Conservation (phyloP, 2,113 vertebrate genomes). For the Herpailurus yagouaroundi region DNA sequence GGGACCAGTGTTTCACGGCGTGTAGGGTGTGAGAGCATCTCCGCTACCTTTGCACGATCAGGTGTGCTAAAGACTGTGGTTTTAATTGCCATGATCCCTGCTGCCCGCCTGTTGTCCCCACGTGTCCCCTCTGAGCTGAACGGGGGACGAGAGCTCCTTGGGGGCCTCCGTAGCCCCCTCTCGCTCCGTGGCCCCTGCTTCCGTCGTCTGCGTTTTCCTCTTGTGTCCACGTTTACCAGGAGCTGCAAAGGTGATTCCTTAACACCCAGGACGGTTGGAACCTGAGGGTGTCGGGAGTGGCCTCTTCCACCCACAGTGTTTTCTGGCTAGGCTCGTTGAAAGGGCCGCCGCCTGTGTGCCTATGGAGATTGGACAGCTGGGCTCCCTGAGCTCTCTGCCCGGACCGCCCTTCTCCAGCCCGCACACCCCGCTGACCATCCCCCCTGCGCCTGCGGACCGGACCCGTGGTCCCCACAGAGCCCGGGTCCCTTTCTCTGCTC, state of each 20-base stretch:
- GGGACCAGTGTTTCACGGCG: not conserved
- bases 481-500: not conserved
- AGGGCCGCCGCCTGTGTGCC: not conserved
- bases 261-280: not conserved
- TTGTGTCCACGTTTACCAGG: not conserved
- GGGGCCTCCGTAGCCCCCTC: not conserved
- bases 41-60: not conserved
- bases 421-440: not conserved
- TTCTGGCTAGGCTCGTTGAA: conserved; percentile 38
- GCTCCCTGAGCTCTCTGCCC: not conserved
- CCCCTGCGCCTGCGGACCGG: not conserved
- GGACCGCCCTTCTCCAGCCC: not conserved
- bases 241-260: not conserved
- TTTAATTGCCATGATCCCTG: not conserved
- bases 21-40: not conserved
- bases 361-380: not conserved
- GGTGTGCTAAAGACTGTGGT: not conserved
- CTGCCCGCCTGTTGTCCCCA: not conserved
- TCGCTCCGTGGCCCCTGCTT: not conserved
- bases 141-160: not conserved
- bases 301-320: not conserved
- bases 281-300: not conserved
- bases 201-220: not conserved
- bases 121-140: not conserved
- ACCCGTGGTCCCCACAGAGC: not conserved